Percentiles rank a stretch among this genome's conserved stretches.
phyloP scores from a whole-genome alignment of 2,113 vertebrate species.

The Vidua chalybeata region DNA sequence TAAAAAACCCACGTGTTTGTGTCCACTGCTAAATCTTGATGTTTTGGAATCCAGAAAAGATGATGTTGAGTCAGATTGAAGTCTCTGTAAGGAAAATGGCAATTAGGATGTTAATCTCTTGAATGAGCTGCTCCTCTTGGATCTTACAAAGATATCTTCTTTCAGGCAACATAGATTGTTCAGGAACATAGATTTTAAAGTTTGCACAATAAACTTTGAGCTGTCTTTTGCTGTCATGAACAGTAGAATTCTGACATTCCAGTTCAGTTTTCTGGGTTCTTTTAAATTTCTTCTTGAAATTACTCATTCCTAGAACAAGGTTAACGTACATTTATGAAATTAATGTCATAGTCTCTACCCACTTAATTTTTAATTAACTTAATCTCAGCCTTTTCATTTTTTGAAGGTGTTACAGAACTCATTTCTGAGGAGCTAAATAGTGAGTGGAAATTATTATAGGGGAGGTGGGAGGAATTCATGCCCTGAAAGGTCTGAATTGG shows the following conservation, averaged over 20 bases:
- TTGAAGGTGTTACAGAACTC: background rate
- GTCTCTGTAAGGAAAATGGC: background rate
- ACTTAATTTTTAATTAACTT: background rate
- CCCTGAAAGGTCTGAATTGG: background rate
- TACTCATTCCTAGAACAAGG: background rate
- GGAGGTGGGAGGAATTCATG: background rate
- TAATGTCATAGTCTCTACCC: background rate
- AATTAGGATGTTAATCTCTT: background rate
- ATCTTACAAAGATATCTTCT: background rate
- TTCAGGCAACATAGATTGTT: background rate
- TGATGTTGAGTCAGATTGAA: background rate
- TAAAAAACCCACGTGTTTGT: background rate
- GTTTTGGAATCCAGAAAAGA: background rate
- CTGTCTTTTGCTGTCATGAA: background rate
- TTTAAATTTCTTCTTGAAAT: background rate
- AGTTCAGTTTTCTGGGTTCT: background rate
- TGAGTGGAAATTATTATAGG: background rate
- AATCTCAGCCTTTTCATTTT: background rate
- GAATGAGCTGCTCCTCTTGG: background rate
- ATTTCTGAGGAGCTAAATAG: background rate
- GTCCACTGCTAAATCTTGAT: background rate
- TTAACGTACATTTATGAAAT: background rate
- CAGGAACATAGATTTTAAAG: background rate
- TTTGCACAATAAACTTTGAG: background rate
- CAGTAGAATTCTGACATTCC: background rate